phyloP scores from a whole-genome alignment of 1,140 invertebrate species.

The Streblospio benedicti region DNA sequence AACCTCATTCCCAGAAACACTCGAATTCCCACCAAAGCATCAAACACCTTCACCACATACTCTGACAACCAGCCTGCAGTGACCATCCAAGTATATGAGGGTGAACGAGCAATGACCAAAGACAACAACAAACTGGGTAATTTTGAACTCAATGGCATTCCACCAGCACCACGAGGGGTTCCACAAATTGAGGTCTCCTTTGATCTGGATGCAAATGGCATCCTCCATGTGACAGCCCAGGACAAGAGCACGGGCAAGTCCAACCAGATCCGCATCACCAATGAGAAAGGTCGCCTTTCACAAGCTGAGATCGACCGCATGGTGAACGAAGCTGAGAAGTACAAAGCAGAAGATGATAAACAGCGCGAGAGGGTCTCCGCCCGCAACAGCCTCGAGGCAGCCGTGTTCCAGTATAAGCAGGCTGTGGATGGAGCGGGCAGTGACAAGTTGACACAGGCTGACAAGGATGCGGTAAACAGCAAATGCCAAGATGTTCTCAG shows the following conservation, averaged over 20 bases:
- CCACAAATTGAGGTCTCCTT: slow-evolving; percentile 73
- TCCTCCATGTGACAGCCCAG: slow-evolving; percentile 60
- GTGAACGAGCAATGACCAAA: slow-evolving; percentile 81
- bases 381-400: slow-evolving; percentile 88
- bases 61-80: slow-evolving; percentile 64
- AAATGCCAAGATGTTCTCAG: slow-evolving; percentile 87
- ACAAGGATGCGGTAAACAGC: slow-evolving; percentile 76
- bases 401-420: slow-evolving; percentile 85
- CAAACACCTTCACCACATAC: slow-evolving; percentile 42
- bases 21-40: slow-evolving; percentile 38
- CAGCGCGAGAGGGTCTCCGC: slow-evolving; percentile 71
- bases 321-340: slow-evolving; percentile 11
- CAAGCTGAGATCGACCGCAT: slow-evolving; percentile 11
- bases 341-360: too few species aligned
- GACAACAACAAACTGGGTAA: slow-evolving; percentile 73
- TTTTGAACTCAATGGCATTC: slow-evolving; percentile 84
- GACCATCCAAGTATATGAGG: slow-evolving; percentile 66
- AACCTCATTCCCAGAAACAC: slow-evolving; percentile 36
- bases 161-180: slow-evolving; percentile 81
- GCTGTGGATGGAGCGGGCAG: slow-evolving; percentile 67
- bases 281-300: slow-evolving; percentile 84
- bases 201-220: slow-evolving; percentile 60
- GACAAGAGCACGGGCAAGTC: slow-evolving; percentile 60
- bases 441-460: slow-evolving; percentile 64
- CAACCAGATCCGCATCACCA: slow-evolving; percentile 76